phyloP scores from a whole-genome alignment of 2,888 invertebrate genomes.

The Acrocyrtus sp. region DNA sequence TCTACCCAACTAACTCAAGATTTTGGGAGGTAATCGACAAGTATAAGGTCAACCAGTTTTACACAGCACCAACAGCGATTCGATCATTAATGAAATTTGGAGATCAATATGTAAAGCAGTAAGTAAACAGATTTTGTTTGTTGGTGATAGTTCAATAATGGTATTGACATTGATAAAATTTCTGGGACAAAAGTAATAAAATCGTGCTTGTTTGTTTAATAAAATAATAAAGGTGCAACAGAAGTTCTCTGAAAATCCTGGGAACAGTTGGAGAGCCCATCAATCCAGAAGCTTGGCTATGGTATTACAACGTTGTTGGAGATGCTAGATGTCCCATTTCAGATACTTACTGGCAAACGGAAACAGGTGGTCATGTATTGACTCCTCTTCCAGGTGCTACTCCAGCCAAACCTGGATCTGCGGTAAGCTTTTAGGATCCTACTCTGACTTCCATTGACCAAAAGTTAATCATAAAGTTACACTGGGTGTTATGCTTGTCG shows the following conservation, averaged over 20 bases:
- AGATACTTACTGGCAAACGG: conserved; percentile 99
- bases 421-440: conserved; percentile 73
- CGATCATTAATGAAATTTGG: conserved; percentile 96
- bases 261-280: conserved; percentile 99
- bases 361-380: conserved; percentile 97
- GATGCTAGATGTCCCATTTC: conserved; percentile 85
- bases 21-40: conserved; percentile 95
- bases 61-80: conserved; percentile 98
- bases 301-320: conserved; percentile 91
- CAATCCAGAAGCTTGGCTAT: conserved; percentile 97
- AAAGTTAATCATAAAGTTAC: background rate
- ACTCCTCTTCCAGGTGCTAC: conserved; percentile 96
- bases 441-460: background rate
- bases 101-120: conserved; percentile 82
- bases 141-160: conserved; percentile 3
- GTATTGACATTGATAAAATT: background rate
- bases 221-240: conserved; percentile 74
- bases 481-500: too few relatives aligned
- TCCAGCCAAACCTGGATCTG: conserved; percentile 97
- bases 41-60: conserved; percentile 95
- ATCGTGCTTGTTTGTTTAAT: conserved; percentile 31
- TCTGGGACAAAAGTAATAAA: conserved; percentile 3
- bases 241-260: conserved; percentile 78
- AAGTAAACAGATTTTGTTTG: conserved; percentile 60
- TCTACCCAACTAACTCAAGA: conserved; percentile 91